A percentile compares a stretch with the other conserved stretches of the same genome.
These are phyloP conservation scores for Syrista parreyssii DNA, from an alignment of 2,888 invertebrate genomes.

Conservation along the genomic window DNA sequence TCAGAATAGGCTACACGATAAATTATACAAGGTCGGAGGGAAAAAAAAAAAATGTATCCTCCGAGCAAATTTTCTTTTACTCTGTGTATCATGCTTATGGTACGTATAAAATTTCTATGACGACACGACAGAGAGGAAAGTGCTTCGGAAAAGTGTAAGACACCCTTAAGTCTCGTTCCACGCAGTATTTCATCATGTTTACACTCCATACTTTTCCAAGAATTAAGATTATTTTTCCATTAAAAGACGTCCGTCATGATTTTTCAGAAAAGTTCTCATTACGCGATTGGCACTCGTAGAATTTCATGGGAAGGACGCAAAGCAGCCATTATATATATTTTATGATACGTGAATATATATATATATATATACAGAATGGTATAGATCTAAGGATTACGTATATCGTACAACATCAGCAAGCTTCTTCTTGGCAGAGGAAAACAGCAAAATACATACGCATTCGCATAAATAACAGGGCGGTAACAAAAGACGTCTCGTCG, in stretches of 20 bases:
- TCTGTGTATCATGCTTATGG: slow-evolving; percentile 30
- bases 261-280: not conserved
- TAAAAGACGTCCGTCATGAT: not conserved
- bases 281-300: not conserved
- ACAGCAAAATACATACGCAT: not conserved
- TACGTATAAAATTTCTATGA: slow-evolving; percentile 36
- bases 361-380: too few species aligned
- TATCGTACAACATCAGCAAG: not conserved
- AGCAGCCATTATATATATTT: too few species aligned
- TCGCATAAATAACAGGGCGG: slow-evolving; percentile 1
- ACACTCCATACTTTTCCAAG: not conserved
- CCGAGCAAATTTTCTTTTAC: slow-evolving; percentile 42
- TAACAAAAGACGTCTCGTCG: slow-evolving; percentile 1
- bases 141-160: not conserved
- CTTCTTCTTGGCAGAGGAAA: not conserved
- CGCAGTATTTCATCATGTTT: not conserved
- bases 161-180: not conserved
- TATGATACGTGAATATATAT: too few species aligned
- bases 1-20: slow-evolving; percentile 41
- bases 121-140: not conserved
- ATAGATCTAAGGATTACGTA: not conserved
- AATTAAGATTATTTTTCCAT: not conserved
- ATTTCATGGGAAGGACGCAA: too few species aligned
- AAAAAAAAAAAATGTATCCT: slow-evolving; percentile 37
- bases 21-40: slow-evolving; percentile 34